Conservation (phyloP, 2,113 vertebrate species). For the Zosterops japonicus region DNA sequence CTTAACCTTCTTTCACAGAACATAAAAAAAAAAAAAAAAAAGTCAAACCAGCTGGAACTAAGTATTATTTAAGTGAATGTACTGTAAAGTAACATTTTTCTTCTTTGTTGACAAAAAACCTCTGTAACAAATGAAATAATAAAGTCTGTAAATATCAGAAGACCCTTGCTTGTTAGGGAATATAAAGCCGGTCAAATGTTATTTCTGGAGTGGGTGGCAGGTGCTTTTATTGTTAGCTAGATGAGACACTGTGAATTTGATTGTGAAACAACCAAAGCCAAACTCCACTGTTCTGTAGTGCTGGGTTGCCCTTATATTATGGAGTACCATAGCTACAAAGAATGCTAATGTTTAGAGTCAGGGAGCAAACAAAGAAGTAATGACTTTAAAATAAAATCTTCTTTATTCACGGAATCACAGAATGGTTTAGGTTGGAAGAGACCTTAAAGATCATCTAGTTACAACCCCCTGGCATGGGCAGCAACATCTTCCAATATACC, state of each 20-base stretch:
- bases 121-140: not conserved
- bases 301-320: not conserved
- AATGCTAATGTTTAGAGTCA: not conserved
- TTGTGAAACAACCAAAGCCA: not conserved
- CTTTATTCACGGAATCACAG: not conserved
- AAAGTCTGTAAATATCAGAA: not conserved
- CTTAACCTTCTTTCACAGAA: not conserved
- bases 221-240: not conserved
- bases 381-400: not conserved
- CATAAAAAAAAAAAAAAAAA: not conserved
- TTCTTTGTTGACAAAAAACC: not conserved
- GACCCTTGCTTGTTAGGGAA: not conserved
- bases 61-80: not conserved
- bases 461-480: not conserved
- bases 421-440: not conserved
- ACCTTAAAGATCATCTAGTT: not conserved
- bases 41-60: slow-evolving; percentile 28
- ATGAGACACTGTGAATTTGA: not conserved
- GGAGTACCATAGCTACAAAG: not conserved
- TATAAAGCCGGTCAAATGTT: not conserved
- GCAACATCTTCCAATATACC: not conserved
- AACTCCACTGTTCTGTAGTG: not conserved
- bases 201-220: not conserved
- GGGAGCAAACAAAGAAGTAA: not conserved
- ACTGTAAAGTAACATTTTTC: not conserved